Evolutionary conservation across 2,797 vertebrate genomes (phyloP), one percentile per base, ranked within the genome.

Genomic region (Siniperca scherzeri): DNA sequence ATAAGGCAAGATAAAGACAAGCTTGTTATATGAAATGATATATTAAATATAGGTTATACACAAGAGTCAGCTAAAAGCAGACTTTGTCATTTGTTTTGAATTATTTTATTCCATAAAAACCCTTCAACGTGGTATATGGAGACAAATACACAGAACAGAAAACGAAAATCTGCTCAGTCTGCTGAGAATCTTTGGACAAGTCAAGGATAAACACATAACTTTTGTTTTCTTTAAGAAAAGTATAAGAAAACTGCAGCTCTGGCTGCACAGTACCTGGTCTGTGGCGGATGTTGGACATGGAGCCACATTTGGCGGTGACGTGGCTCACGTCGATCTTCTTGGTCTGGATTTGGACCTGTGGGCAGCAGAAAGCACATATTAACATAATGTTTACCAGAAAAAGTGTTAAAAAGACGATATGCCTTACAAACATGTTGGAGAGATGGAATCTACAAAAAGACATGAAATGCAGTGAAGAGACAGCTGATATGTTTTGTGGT

Each of bases 271-370:
- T 83, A 98, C 98, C 98, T 97, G 98, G 97, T 84, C 95, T 96
- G 87, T 99, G 96, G 89, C 93, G 97, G 78, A 99, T 98, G 85
- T 99, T 99, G 96, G 96, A 97, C 94, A 98, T 96, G 0, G 98
- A 99, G 83, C 97, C 97, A 91, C 98, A 99, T 90, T 99, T 99
- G 66, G 98, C 91, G 67, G 98, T 98, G 89, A 99, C 82, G 42
- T 99, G 97, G 94, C 97, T 98, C 92, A 99, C 62, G 86, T 99
- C 97, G 0, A 98, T 96, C 96, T 99, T 99, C 97, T 99, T 98
- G 88, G 94, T 96, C 93, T 97, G 97, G 80, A 99, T 99, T 78
- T 98, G 97, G 80, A 99, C 74, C 98, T 99, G 94, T 30, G 42
- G 48, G 69, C 2, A 30, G 50, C 64, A 70, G 7, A 67, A 25